Evolutionary conservation across 2,888 invertebrate genomes (phyloP).

Genomic region (Rhogogaster chlorosoma): DNA sequence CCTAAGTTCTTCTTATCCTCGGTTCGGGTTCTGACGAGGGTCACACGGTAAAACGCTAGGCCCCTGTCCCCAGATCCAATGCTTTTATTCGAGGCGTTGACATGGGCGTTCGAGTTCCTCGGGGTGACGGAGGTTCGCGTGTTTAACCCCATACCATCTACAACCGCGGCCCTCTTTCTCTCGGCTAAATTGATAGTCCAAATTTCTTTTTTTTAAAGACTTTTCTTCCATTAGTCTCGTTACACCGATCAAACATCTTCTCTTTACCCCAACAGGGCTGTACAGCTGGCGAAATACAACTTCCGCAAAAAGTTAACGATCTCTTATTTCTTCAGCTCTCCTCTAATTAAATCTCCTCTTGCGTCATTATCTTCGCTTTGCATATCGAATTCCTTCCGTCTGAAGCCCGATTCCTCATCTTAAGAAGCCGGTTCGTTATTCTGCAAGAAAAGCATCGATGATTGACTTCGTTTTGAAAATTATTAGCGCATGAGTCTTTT

Average conservation of each 20-base stretch:
- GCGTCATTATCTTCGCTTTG: not conserved
- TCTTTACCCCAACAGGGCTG: not conserved
- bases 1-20: slow-evolving; percentile 11
- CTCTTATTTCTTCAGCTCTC: not conserved
- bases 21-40: slow-evolving; percentile 29
- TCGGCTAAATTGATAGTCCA: slow-evolving; percentile 12
- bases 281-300: not conserved
- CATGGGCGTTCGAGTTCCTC: slow-evolving; percentile 14
- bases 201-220: not conserved
- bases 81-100: slow-evolving; percentile 33
- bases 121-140: slow-evolving; percentile 11
- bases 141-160: not conserved
- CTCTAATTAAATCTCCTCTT: not conserved
- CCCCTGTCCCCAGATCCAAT: slow-evolving; percentile 7
- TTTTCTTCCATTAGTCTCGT: not conserved
- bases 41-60: slow-evolving; percentile 1
- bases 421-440: not conserved
- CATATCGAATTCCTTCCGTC: not conserved
- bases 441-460: not conserved
- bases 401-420: not conserved
- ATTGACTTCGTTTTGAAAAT: not conserved
- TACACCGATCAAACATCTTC: not conserved
- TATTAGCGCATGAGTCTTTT: not conserved
- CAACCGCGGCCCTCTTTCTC: not conserved
- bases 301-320: not conserved